A percentile compares a stretch with the other conserved stretches of the same genome.
Conservation (phyloP, 2,797 vertebrate species). For the Stomatorhinus walkeri region DNA sequence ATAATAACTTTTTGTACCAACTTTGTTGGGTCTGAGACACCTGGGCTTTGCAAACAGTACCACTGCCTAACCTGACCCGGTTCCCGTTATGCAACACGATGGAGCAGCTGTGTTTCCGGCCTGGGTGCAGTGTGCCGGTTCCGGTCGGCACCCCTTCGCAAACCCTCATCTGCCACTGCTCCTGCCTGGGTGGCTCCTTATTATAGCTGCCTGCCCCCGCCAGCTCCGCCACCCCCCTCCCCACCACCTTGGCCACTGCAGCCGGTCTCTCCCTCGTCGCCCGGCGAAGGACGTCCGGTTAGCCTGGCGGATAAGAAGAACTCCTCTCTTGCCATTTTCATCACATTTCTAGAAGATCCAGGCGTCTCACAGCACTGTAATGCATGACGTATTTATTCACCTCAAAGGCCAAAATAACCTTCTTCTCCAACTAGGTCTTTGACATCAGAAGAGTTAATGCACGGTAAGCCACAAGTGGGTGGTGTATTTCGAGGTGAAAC, state of each 20-base stretch:
- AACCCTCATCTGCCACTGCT: slow-evolving; percentile 44
- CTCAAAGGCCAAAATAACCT: slow-evolving; percentile 4
- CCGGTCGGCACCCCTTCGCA: slow-evolving; percentile 24
- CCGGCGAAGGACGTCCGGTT: not conserved
- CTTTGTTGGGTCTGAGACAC: not conserved
- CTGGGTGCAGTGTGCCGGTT: slow-evolving; percentile 18
- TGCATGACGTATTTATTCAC: not conserved
- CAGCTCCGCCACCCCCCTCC: not conserved
- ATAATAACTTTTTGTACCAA: slow-evolving; percentile 15
- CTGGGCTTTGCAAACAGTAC: not conserved
- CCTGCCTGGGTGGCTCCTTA: not conserved
- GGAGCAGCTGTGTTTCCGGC: slow-evolving; percentile 70
- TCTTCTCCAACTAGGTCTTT: slow-evolving; percentile 9
- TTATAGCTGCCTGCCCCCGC: not conserved
- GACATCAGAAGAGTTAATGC: slow-evolving; percentile 23
- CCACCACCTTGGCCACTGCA: not conserved
- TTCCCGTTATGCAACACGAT: slow-evolving; percentile 50
- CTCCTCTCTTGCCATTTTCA: slow-evolving; percentile 1
- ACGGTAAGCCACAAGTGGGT: slow-evolving; percentile 16
- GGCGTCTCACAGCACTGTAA: not conserved
- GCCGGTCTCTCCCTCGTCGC: not conserved
- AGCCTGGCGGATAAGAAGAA: slow-evolving; percentile 35
- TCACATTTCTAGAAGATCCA: slow-evolving; percentile 8
- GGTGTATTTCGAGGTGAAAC: slow-evolving; percentile 30
- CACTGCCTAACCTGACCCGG: slow-evolving; percentile 60